Conservation (phyloP, 1,140 invertebrate species). For the Pentalonia nigronervosa region DNA sequence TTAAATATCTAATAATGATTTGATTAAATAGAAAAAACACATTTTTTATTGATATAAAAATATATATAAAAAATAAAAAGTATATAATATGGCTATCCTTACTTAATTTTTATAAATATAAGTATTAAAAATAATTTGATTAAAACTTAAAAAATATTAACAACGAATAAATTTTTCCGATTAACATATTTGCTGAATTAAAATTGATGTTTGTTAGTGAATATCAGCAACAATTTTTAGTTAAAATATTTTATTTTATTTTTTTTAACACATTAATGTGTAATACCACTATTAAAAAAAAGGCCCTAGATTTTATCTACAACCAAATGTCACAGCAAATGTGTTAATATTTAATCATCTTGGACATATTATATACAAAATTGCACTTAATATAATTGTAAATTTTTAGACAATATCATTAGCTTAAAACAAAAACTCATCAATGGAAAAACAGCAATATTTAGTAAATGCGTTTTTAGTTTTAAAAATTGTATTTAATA, state of each 20-base stretch:
- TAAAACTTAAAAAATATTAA: conserved; percentile 27
- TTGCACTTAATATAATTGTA: conserved; percentile 1
- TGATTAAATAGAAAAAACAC: neutral
- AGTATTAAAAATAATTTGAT: conserved; percentile 25
- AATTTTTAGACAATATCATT: neutral
- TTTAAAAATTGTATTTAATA: too few relatives aligned
- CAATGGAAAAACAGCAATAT: too few relatives aligned
- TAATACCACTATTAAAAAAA: neutral
- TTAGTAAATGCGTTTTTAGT: too few relatives aligned
- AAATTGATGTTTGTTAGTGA: too few relatives aligned
- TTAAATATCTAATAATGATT: neutral
- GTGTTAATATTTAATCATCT: neutral
- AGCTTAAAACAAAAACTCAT: too few relatives aligned
- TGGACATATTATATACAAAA: neutral
- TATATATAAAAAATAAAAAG: conserved; percentile 36
- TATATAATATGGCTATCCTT: conserved; percentile 37
- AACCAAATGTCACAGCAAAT: neutral
- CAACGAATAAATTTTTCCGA: conserved; percentile 32
- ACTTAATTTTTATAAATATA: neutral
- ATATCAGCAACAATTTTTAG: neutral
- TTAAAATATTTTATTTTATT: neutral
- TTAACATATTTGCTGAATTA: neutral
- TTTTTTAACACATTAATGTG: neutral
- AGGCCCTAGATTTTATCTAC: neutral
- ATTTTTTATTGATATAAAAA: conserved; percentile 3